phyloP scores from a whole-genome alignment of 2,888 invertebrate genomes.

The Nymphalis c-album region DNA sequence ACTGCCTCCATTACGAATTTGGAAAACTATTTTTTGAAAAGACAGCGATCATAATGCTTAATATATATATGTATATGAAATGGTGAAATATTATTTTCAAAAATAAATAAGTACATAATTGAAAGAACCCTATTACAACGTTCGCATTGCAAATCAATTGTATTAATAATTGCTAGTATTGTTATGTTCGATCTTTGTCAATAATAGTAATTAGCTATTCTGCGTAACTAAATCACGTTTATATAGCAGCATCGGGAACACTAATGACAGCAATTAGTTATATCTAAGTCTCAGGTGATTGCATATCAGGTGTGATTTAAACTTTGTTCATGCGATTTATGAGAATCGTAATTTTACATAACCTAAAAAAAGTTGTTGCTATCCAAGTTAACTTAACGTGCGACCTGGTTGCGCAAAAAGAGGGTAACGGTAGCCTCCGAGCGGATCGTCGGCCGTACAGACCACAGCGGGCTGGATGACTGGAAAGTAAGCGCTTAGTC shows the following conservation, averaged over 20 bases:
- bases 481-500: conserved; percentile 73
- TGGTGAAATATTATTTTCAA: too few species aligned
- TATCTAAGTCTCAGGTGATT: not conserved
- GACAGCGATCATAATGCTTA: too few species aligned
- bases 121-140: too few species aligned
- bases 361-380: conserved; percentile 43
- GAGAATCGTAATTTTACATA: conserved; percentile 2
- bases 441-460: conserved; percentile 37
- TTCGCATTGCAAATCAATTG: too few species aligned
- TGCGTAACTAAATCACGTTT: conserved; percentile 13
- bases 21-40: too few species aligned
- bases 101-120: too few species aligned
- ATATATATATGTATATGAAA: too few species aligned
- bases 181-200: not conserved
- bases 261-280: conserved; percentile 14
- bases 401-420: conserved; percentile 69
- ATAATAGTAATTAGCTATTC: conserved; percentile 8
- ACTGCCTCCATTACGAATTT: too few species aligned
- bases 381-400: conserved; percentile 53
- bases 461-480: conserved; percentile 47
- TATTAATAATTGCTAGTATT: too few species aligned
- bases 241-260: conserved; percentile 16
- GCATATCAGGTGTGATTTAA: not conserved
- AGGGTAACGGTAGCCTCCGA: conserved; percentile 67
- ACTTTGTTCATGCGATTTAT: not conserved